phyloP scores from a whole-genome alignment of 2,113 vertebrate genomes.

The Tragelaphus strepsiceros region DNA sequence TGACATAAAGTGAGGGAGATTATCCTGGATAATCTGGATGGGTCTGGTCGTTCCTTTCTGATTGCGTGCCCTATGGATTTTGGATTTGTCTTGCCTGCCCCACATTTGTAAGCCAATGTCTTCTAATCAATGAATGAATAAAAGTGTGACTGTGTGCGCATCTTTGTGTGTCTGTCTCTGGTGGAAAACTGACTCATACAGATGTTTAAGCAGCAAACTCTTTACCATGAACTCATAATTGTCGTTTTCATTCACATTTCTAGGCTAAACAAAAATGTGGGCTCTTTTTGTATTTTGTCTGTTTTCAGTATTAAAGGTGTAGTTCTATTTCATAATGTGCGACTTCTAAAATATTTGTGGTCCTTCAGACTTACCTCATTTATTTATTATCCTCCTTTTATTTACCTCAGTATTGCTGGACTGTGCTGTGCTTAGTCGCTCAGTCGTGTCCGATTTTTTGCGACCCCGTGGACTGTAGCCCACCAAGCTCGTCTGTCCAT shows the following conservation, averaged over 20 bases:
- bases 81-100: not conserved
- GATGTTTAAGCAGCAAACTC: slow-evolving; percentile 16
- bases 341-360: slow-evolving; percentile 5
- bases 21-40: not conserved
- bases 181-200: slow-evolving; percentile 12
- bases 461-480: not conserved
- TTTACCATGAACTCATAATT: not conserved
- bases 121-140: not conserved
- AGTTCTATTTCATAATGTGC: not conserved
- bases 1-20: slow-evolving; percentile 3
- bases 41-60: not conserved
- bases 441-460: not conserved
- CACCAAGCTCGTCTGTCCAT: not conserved
- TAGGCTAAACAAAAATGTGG: slow-evolving; percentile 26
- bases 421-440: not conserved
- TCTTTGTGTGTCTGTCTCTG: not conserved
- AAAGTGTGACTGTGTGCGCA: not conserved
- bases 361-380: slow-evolving; percentile 13
- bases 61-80: not conserved
- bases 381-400: not conserved
- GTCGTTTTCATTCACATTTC: slow-evolving; percentile 47
- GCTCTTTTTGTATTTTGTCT: slow-evolving; percentile 21
- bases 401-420: not conserved
- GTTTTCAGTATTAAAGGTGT: slow-evolving; percentile 22
- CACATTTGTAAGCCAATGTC: not conserved